These are phyloP conservation scores for Cheilosia impressa DNA, from an alignment of 2,888 invertebrate genomes.

Conservation along the genomic window DNA sequence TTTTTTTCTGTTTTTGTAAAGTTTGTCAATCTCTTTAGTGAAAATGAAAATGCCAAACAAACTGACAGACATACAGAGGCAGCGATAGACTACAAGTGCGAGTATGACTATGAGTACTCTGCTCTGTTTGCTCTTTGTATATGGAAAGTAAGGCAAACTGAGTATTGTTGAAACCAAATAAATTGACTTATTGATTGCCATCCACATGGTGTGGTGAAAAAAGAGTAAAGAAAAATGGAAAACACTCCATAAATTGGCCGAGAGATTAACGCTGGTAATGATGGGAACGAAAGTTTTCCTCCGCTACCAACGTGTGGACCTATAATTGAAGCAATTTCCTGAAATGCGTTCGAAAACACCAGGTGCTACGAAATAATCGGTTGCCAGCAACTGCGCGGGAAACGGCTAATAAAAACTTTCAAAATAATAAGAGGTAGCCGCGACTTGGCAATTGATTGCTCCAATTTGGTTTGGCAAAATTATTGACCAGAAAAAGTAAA, in stretches of 20 bases:
- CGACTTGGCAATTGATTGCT: constrained; percentile 17
- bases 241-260: constrained; percentile 20
- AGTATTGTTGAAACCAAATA: constrained; percentile 51
- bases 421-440: not conserved
- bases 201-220: not conserved
- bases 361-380: constrained; percentile 33
- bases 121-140: constrained; percentile 53
- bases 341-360: constrained; percentile 26
- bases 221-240: not conserved
- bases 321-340: constrained; percentile 49
- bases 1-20: constrained; percentile 52
- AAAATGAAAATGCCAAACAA: constrained; percentile 67
- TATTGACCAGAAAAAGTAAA: constrained; percentile 2
- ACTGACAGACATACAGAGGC: constrained; percentile 39
- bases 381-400: constrained; percentile 13
- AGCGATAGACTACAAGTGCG: not conserved
- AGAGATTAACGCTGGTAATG: constrained; percentile 33
- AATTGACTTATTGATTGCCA: constrained; percentile 46
- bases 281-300: constrained; percentile 48
- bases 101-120: constrained; percentile 6
- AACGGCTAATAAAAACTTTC: constrained; percentile 16
- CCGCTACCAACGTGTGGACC: not conserved
- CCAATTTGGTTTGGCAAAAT: constrained; percentile 45
- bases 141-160: constrained; percentile 53
- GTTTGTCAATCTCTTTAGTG: constrained; percentile 64